These are phyloP conservation scores for Trissoscelio sp. DNA, from an alignment of 2,888 invertebrate genomes.

Conservation along the genomic window DNA sequence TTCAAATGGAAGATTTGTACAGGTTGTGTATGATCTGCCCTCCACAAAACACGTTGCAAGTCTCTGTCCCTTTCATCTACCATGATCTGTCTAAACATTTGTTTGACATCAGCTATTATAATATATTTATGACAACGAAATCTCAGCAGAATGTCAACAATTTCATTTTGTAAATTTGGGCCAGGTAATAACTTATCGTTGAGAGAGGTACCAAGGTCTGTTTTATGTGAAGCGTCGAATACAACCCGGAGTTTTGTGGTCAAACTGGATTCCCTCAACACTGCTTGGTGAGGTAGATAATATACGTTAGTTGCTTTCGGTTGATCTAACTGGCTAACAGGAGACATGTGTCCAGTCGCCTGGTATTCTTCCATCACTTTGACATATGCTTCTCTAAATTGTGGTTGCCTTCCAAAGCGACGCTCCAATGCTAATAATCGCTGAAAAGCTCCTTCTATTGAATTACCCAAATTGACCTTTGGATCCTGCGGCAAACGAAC, in stretches of 20 bases:
- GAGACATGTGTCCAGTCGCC: no score
- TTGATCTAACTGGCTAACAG: neutral
- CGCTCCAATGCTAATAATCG: conserved; percentile 48
- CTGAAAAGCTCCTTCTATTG: conserved; percentile 37
- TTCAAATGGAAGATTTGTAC: no score
- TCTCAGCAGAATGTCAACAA: neutral
- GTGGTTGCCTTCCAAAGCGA: conserved; percentile 31
- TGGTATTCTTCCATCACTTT: no score
- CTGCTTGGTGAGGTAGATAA: conserved; percentile 71
- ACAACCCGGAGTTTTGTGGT: neutral
- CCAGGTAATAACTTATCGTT: conserved; percentile 48
- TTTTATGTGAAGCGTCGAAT: conserved; percentile 45
- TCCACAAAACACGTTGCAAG: neutral
- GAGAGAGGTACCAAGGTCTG: conserved; percentile 48
- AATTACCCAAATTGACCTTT: conserved; percentile 48
- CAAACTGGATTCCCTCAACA: conserved; percentile 8
- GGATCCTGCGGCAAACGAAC: conserved; percentile 52
- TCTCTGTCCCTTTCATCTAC: neutral
- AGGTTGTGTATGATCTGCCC: neutral
- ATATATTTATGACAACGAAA: conserved; percentile 37
- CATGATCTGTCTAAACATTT: neutral
- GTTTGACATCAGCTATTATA: conserved; percentile 18
- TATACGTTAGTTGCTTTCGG: neutral
- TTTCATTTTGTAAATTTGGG: neutral
- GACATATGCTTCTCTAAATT: conserved; percentile 28